Evolutionary conservation across 2,888 invertebrate genomes (phyloP), one percentile per base, ranked within the genome.

Genomic region (Brachylomia viminalis): DNA sequence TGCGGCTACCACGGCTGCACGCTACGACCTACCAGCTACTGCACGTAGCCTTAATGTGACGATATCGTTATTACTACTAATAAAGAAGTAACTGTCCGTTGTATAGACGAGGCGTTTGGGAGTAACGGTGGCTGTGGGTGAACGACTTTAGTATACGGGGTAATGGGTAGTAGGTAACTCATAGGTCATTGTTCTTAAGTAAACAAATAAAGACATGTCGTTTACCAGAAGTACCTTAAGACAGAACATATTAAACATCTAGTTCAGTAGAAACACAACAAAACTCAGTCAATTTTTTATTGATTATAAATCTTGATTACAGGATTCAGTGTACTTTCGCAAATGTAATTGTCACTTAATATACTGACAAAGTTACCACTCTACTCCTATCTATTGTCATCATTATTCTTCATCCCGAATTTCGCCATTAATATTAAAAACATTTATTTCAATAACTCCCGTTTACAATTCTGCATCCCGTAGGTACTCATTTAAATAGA

Each of bases 371-470:
- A 10, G 7, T 42, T 33, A 64, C 3, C 13, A 30, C 33, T 38
- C 13, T 20, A 65, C 20, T 27, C 45, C 52, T 45, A 59, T 58
- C 7, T 54, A 65, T 54, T n/a, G 20, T 47, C 69, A 47, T 70
- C 52, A 71, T 49, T 69, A 62, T 73, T 49, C 38, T 52, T 54
- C 38, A 30, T 45, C 7, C 17, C 59, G 30, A 54, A 67, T 56
- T 61, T n/a, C 62, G 6, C 42, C 38, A 75, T 66, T 47, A 54
- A 58, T 66, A 80, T 80, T 66, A 10, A 70, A 80, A 72, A 38
- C 47, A 71, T 64, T 76, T 52, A 64, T 84, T 67, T 84, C 59
- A 81, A 85, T 81, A 76, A 73, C 59, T 71, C 27, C 56, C 66
- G 80, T 75, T 82, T 82, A 84, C 75, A 75, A 72, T 84, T 20